Conservation (phyloP, 2,113 vertebrate species). For the Stegostoma tigrinum region DNA sequence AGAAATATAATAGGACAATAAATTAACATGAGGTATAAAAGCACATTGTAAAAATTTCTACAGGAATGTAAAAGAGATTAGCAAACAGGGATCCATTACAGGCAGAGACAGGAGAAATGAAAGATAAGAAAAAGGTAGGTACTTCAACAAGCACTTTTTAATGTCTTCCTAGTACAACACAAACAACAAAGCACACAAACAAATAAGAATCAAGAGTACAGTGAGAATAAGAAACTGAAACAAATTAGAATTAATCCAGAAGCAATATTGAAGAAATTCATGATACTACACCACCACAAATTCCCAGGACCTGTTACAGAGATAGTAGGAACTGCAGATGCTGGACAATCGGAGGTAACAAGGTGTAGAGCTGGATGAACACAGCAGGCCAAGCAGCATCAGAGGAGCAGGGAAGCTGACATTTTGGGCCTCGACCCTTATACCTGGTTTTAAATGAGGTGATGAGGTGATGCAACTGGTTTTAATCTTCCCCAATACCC, state of each 20-base stretch:
- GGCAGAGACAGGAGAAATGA: neutral
- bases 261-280: neutral
- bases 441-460: neutral
- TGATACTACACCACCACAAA: neutral
- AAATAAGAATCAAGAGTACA: neutral
- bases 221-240: neutral
- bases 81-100: neutral
- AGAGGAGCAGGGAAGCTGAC: too few relatives aligned
- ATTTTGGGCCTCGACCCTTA: too few relatives aligned
- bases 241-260: neutral
- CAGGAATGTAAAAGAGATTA: neutral
- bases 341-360: too few relatives aligned
- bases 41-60: neutral
- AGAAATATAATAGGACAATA: neutral
- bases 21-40: neutral
- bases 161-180: neutral
- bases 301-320: neutral
- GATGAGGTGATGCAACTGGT: neutral
- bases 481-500: neutral
- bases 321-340: too few relatives aligned
- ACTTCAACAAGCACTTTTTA: neutral
- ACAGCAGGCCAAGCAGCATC: too few relatives aligned
- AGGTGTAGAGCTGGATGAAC: too few relatives aligned
- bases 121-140: neutral
- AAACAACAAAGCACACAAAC: neutral